phyloP scores from a whole-genome alignment of 2,888 invertebrate species.

The Rhamphomyia laevipes region DNA sequence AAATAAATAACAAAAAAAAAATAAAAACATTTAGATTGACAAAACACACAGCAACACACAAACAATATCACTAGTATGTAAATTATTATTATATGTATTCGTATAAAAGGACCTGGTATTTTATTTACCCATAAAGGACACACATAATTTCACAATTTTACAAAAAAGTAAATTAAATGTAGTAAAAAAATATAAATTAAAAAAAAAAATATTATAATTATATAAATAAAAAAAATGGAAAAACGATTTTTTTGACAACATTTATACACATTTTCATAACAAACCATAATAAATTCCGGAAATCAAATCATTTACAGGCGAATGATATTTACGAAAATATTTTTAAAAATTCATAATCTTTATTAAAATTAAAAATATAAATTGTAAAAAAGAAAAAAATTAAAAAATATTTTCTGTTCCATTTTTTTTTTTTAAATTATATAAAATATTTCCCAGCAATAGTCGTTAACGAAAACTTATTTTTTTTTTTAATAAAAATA shows the following conservation, averaged over 20 bases:
- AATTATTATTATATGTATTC: no score
- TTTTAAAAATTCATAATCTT: no score
- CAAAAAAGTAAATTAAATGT: conserved; percentile 13
- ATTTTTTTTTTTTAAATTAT: no score
- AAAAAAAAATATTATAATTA: conserved; percentile 13
- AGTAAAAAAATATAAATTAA: no score
- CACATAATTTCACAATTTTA: conserved; percentile 12
- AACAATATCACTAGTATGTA: conserved; percentile 13
- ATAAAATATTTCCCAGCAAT: conserved; percentile 20
- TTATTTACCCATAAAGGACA: conserved; percentile 7
- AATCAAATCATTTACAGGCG: not conserved
- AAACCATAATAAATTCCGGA: conserved; percentile 4
- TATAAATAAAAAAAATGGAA: conserved; percentile 12
- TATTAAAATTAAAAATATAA: no score
- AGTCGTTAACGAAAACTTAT: conserved; percentile 22
- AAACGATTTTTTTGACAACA: no score
- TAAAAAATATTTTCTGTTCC: no score
- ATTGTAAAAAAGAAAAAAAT: no score
- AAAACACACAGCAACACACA: conserved; percentile 17
- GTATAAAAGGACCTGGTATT: no score
- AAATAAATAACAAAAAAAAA: conserved; percentile 12
- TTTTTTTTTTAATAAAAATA: conserved; percentile 10
- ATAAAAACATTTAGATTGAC: conserved; percentile 16
- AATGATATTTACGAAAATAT: no score
- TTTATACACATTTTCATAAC: not conserved